phyloP scores from a whole-genome alignment of 2,113 vertebrate species.

The Corythornis vintsioides region DNA sequence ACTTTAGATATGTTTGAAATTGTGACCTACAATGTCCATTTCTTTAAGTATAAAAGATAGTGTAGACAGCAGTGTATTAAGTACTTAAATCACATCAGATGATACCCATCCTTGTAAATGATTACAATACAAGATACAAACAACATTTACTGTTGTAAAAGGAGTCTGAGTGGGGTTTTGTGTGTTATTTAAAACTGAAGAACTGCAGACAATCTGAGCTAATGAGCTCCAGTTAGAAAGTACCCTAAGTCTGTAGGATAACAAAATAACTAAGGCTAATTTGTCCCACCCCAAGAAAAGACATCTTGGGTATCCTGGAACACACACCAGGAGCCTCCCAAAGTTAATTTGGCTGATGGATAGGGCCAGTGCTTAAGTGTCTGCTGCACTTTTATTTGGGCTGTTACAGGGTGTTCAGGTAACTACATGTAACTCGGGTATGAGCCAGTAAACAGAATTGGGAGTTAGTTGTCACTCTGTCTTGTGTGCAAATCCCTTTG shows the following conservation, averaged over 20 bases:
- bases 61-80: not conserved
- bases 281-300: not conserved
- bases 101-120: not conserved
- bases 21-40: not conserved
- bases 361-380: not conserved
- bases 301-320: not conserved
- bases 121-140: not conserved
- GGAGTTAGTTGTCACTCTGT: not conserved
- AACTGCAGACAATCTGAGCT: not conserved
- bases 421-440: not conserved
- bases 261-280: not conserved
- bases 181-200: not conserved
- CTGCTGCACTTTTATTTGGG: not conserved
- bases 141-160: not conserved
- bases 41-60: not conserved
- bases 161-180: not conserved
- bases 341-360: not conserved
- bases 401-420: not conserved
- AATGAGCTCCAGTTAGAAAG: not conserved
- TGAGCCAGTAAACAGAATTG: not conserved
- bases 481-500: not conserved
- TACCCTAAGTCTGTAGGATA: not conserved
- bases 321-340: not conserved
- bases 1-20: not conserved
- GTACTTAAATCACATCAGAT: not conserved